Evolutionary conservation across 1,140 invertebrate genomes (phyloP).

Genomic region (Habropoda laboriosa): DNA sequence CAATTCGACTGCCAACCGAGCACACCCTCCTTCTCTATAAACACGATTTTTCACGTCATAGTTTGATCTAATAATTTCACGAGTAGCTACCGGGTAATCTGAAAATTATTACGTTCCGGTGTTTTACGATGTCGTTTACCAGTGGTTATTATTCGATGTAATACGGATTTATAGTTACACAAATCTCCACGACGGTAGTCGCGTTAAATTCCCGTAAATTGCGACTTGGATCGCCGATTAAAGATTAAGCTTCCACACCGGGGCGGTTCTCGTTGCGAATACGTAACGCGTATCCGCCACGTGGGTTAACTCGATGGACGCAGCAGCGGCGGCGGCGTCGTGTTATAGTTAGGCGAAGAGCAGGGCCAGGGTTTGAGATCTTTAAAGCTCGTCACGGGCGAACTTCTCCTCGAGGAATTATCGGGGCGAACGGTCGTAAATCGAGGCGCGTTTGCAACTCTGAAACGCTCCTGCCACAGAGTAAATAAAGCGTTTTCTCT

Average conservation of each 20-base stretch:
- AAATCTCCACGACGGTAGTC: not conserved
- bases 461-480: constrained; percentile 43
- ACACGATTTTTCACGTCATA: too few species aligned
- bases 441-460: constrained; percentile 46
- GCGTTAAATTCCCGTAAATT: not conserved
- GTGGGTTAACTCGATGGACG: too few species aligned
- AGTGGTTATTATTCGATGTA: not conserved
- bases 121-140: not conserved
- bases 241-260: not conserved
- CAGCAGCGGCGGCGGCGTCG: not conserved
- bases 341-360: not conserved
- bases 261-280: too few species aligned
- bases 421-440: constrained; percentile 49
- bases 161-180: not conserved
- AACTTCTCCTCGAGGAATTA: constrained; percentile 43
- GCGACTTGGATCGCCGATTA: not conserved
- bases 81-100: too few species aligned
- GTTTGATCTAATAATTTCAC: too few species aligned
- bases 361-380: not conserved
- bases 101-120: too few species aligned
- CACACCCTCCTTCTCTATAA: too few species aligned
- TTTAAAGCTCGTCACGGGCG: constrained; percentile 18
- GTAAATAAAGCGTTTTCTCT: constrained; percentile 57
- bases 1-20: too few species aligned
- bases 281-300: too few species aligned